phyloP scores from a whole-genome alignment of 2,113 vertebrate species.

The Phoenicopterus ruber region DNA sequence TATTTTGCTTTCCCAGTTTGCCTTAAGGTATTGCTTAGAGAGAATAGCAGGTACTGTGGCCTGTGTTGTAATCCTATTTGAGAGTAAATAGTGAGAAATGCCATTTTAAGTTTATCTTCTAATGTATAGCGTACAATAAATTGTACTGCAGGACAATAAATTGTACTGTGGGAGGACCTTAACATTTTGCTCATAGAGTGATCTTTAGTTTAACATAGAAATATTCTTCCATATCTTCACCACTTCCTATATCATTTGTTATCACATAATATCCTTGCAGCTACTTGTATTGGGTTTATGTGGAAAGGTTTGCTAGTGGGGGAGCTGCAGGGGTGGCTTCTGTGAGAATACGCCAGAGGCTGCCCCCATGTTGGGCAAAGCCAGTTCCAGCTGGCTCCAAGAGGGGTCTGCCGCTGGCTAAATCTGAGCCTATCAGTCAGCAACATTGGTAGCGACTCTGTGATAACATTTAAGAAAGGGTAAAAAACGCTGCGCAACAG shows the following conservation, averaged over 20 bases:
- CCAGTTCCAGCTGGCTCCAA: background rate
- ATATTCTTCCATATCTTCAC: background rate
- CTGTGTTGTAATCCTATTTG: background rate
- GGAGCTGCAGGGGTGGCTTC: background rate
- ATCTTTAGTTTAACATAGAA: background rate
- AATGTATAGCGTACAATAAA: background rate
- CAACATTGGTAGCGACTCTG: fast-evolving
- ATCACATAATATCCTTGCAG: background rate
- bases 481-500: background rate
- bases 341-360: background rate
- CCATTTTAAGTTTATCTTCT: background rate
- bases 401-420: background rate
- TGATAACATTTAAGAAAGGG: background rate
- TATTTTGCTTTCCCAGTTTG: background rate
- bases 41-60: background rate
- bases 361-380: background rate
- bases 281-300: background rate
- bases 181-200: background rate
- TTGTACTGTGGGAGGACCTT: background rate
- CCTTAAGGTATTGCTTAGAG: background rate
- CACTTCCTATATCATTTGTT: background rate
- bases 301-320: background rate
- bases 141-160: background rate
- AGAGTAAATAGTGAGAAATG: conserved; percentile 3
- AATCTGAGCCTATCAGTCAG: background rate